Conservation (phyloP, 2,797 vertebrate genomes). For the Chloroceryle inda region DNA sequence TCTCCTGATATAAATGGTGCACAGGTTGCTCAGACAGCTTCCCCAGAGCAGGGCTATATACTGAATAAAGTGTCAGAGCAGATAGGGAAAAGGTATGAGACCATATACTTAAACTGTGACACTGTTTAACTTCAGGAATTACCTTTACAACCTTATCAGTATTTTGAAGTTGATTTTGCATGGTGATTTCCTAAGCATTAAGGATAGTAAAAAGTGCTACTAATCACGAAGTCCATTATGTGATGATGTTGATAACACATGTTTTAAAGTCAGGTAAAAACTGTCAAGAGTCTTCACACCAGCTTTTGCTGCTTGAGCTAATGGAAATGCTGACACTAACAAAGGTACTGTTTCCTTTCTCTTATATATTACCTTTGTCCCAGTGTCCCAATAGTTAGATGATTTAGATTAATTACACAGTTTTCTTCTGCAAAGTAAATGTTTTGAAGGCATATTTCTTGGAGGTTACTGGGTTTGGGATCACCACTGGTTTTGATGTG, state of each 20-base stretch:
- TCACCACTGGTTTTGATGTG: accelerated
- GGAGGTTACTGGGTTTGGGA: not conserved
- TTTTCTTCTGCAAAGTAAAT: not conserved
- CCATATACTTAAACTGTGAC: not conserved
- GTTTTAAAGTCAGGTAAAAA: not conserved
- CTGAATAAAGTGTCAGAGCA: not conserved
- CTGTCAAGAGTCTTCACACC: not conserved
- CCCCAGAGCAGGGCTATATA: not conserved
- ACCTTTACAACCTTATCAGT: not conserved
- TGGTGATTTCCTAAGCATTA: not conserved
- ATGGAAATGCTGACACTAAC: not conserved
- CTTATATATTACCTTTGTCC: not conserved
- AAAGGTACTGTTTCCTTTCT: not conserved
- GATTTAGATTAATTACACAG: not conserved
- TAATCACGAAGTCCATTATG: not conserved
- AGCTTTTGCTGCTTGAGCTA: not conserved
- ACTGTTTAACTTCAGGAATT: not conserved
- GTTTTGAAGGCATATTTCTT: not conserved
- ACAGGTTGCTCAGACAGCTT: not conserved
- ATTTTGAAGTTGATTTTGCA: not conserved
- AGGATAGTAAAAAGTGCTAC: not conserved
- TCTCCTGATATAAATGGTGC: not conserved
- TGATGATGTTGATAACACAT: not conserved
- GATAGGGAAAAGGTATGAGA: not conserved
- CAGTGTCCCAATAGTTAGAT: not conserved